Percentiles rank a stretch among this genome's conserved stretches.
Conservation (phyloP, 2,113 vertebrate species). For the Columba janthina region DNA sequence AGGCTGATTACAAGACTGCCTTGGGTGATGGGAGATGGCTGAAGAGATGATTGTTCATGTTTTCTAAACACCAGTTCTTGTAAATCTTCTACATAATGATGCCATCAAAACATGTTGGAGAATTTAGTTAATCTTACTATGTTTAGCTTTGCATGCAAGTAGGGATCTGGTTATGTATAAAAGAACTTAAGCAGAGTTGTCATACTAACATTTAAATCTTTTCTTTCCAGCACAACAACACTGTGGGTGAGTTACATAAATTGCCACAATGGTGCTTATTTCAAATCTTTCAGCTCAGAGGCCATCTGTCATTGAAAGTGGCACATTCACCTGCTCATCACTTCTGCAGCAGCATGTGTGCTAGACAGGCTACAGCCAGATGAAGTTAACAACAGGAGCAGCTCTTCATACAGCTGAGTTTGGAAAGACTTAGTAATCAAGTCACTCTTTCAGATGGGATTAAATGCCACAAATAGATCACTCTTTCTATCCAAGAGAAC, state of each 20-base stretch:
- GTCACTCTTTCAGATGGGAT: background rate
- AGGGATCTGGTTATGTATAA: background rate
- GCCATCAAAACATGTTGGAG: background rate
- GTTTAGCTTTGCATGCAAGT: background rate
- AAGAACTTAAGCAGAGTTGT: background rate
- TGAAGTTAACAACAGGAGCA: slow-evolving; percentile 1
- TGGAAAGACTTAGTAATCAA: slow-evolving; percentile 24
- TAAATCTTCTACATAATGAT: background rate
- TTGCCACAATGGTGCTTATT: slow-evolving; percentile 24
- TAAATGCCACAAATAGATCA: background rate
- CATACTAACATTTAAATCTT: slow-evolving; percentile 19
- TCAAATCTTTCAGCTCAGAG: slow-evolving; percentile 5
- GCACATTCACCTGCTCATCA: slow-evolving; percentile 8
- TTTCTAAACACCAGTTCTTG: background rate
- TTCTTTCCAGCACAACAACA: background rate
- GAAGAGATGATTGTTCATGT: background rate
- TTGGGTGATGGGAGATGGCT: background rate
- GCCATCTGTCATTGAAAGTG: slow-evolving; percentile 32
- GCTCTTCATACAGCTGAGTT: background rate
- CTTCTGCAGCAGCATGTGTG: background rate
- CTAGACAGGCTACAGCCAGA: background rate
- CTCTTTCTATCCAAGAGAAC: slow-evolving; percentile 20
- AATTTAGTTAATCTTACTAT: background rate
- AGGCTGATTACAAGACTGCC: background rate
- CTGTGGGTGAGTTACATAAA: slow-evolving; percentile 45